Percentiles rank a stretch among this genome's conserved stretches.
phyloP scores from a whole-genome alignment of 1,140 invertebrate genomes.

The Drosophila setifemur region DNA sequence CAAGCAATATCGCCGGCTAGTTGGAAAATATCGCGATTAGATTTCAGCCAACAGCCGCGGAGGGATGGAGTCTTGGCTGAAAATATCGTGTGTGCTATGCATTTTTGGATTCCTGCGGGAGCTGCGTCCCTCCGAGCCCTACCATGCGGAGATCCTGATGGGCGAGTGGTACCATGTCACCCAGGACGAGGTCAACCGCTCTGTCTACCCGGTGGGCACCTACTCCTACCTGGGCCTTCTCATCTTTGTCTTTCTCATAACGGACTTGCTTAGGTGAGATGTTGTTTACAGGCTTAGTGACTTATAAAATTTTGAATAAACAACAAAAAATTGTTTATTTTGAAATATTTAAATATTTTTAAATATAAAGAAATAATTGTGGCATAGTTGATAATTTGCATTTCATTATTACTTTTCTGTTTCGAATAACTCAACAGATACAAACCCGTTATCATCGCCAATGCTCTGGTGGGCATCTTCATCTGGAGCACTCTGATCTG shows the following conservation, averaged over 20 bases:
- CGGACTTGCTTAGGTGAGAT: constrained; percentile 88
- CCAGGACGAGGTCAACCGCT: constrained; percentile 77
- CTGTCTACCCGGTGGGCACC: constrained; percentile 90
- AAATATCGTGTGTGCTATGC: constrained; percentile 87
- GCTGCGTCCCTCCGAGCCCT: constrained; percentile 90
- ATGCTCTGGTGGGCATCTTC: constrained; percentile 87
- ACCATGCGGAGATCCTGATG: constrained; percentile 88
- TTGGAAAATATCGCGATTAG: constrained; percentile 46
- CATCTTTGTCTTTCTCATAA: constrained; percentile 89
- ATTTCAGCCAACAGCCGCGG: constrained; percentile 24
- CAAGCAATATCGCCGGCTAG: background rate
- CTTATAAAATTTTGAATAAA: too few species aligned
- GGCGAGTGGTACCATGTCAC: constrained; percentile 88
- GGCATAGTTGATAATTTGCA: too few species aligned
- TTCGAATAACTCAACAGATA: constrained; percentile 86
- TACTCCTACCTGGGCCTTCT: constrained; percentile 89
- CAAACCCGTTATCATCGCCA: constrained; percentile 92
- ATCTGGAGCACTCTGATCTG: constrained; percentile 89
- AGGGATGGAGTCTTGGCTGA: constrained; percentile 84
- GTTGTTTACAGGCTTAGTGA: too few species aligned
- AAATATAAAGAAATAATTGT: too few species aligned
- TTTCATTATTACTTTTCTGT: background rate
- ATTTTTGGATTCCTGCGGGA: constrained; percentile 92
- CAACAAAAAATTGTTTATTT: too few species aligned
- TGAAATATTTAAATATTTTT: too few species aligned